Evolutionary conservation across 2,797 vertebrate genomes (phyloP), one percentile per base, ranked within the genome.

Genomic region (Sebastes kiyomatsui): DNA sequence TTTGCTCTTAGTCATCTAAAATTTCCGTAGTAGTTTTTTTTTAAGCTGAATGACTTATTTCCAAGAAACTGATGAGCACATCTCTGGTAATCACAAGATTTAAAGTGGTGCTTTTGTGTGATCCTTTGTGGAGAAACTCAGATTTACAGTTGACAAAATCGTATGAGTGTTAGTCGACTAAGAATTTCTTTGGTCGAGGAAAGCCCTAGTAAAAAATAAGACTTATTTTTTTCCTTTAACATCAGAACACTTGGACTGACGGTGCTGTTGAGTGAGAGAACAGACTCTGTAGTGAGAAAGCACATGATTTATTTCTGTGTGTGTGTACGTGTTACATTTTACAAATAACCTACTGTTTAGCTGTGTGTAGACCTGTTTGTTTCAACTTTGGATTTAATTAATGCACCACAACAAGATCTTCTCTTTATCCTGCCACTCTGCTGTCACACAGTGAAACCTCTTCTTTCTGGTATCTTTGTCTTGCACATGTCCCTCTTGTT

Each of bases 321-420:
- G 27, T 70, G 22, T 32, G 1, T 25, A 28, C 11, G 60, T 35
- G 59, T 55, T 68, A 25, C 28, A 76, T 75, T 67, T 75, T 20
- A 86, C 22, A 59, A 77, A 75, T 74, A 67, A 70, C 42, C 71
- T 28, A 11, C 56, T 77, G 67, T 79, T 59, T 38, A 74, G 60
- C 54, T 65, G 72, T 25, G 55, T 79, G 72, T 58, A 22, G 62
- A 75, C 52, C 20, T 33, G 60, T 80, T 81, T 72, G 52, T 70
- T 75, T 83, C 32, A 27, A 67, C 58, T 68, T 67, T 69, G 38
- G 56, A 61, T 86, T 66, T 12, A 46, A 80, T 42, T 68, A 30
- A 59, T 58, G 27, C 2, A 60, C 30, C 66, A 2, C 16, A 52
- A 20, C 6, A 54, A 52, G 38, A 1, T 62, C 0, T 73, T 32